These are phyloP conservation scores for Nibea coibor DNA, from an alignment of 2,113 vertebrate genomes.

Conservation along the genomic window DNA sequence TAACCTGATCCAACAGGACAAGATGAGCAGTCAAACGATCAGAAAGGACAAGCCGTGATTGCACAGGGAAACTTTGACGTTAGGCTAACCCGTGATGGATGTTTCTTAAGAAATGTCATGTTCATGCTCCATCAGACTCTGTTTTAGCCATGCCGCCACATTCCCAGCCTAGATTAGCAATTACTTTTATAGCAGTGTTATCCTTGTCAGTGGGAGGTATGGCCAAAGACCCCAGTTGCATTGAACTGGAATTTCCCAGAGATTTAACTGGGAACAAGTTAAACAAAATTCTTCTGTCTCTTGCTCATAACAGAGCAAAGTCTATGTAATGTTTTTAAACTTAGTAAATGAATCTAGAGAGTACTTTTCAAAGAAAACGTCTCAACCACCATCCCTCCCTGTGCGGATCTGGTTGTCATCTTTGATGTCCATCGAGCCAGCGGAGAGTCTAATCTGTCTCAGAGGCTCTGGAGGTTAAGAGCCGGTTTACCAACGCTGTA, in stretches of 20 bases:
- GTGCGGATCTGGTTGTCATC: conserved; percentile 26
- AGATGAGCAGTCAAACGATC: too few species aligned
- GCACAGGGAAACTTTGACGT: too few species aligned
- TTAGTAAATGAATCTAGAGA: not conserved
- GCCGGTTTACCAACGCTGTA: conserved; percentile 42
- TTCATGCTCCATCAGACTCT: not conserved
- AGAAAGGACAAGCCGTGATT: too few species aligned
- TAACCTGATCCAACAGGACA: too few species aligned
- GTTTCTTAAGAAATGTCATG: not conserved
- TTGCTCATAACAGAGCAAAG: not conserved
- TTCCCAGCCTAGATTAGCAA: not conserved
- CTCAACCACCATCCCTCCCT: not conserved
- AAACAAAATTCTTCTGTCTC: not conserved
- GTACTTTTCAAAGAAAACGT: not conserved
- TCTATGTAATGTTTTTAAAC: not conserved
- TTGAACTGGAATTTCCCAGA: not conserved
- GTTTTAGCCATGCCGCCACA: not conserved
- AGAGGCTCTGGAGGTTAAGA: conserved; percentile 52
- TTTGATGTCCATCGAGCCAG: conserved; percentile 50
- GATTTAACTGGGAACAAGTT: not conserved
- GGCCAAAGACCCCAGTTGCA: not conserved
- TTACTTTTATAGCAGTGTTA: not conserved
- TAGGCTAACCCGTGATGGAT: not conserved
- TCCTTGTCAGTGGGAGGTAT: not conserved
- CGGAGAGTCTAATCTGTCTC: conserved; percentile 40